Conservation (phyloP, 2,888 invertebrate species). For the Enchytraeus crypticus region DNA sequence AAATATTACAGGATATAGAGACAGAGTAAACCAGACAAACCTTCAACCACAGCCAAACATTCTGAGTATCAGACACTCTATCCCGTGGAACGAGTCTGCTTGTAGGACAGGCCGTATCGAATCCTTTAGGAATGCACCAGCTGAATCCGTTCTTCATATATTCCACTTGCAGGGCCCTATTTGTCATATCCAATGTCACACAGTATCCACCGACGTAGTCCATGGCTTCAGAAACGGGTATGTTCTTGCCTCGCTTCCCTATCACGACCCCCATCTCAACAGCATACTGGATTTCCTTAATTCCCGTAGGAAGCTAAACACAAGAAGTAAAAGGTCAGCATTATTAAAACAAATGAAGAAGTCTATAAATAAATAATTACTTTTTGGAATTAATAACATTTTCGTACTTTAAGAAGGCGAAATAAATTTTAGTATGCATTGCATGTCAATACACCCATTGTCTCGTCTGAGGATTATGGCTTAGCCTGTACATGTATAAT, state of each 20-base stretch:
- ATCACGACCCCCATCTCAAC: conserved; percentile 70
- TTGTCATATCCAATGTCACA: conserved; percentile 67
- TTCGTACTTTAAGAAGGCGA: too few relatives aligned
- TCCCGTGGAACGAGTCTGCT: conserved; percentile 57
- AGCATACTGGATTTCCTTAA: conserved; percentile 61
- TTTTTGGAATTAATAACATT: too few relatives aligned
- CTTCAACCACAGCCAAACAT: conserved; percentile 40
- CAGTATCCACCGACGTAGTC: conserved; percentile 62
- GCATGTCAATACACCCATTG: too few relatives aligned
- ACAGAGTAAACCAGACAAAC: too few relatives aligned
- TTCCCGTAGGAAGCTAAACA: conserved; percentile 59
- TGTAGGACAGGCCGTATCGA: conserved; percentile 70
- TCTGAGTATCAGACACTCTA: conserved; percentile 33
- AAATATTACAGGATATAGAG: too few relatives aligned
- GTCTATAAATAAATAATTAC: background rate
- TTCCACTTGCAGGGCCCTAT: conserved; percentile 39
- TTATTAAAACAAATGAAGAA: background rate
- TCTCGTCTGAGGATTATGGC: too few relatives aligned
- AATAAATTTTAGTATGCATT: too few relatives aligned
- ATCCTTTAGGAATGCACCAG: conserved; percentile 69
- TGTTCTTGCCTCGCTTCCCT: conserved; percentile 56
- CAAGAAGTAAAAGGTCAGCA: background rate
- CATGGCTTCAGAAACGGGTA: conserved; percentile 54
- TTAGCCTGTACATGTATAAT: too few relatives aligned
- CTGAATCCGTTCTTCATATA: conserved; percentile 59